phyloP scores from a whole-genome alignment of 1,140 invertebrate species.

The Cyphomyrmex costatus region DNA sequence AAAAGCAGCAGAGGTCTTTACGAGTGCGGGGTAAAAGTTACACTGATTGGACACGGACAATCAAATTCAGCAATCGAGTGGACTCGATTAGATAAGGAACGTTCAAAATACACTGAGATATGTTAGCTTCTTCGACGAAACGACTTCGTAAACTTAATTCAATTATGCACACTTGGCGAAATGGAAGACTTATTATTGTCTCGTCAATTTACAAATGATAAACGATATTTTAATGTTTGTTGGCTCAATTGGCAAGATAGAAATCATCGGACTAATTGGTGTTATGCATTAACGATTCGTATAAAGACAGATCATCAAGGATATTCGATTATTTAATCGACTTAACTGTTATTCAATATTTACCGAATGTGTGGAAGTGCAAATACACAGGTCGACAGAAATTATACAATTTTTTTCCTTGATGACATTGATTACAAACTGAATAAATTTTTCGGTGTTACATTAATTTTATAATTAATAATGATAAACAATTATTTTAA shows the following conservation, averaged over 20 bases:
- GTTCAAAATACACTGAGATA: constrained; percentile 2
- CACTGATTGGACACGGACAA: constrained; percentile 13
- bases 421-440: background rate
- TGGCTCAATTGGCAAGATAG: background rate
- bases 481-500: background rate
- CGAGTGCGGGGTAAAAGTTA: constrained; percentile 4
- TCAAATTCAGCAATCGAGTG: constrained; percentile 38
- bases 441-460: background rate
- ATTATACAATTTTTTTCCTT: constrained; percentile 20
- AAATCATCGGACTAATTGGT: constrained; percentile 10
- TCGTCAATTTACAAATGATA: background rate
- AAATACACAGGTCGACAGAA: background rate
- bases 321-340: background rate
- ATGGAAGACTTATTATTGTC: background rate
- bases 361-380: background rate
- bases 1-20: background rate
- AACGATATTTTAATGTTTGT: background rate
- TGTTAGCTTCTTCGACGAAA: background rate
- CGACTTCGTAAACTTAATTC: background rate
- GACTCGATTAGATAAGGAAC: constrained; percentile 50
- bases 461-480: background rate
- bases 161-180: background rate
- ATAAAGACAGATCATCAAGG: constrained; percentile 4
- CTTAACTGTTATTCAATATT: constrained; percentile 25
- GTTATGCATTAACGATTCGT: background rate